These are phyloP conservation scores for Amphiprion percula DNA, from an alignment of 2,113 vertebrate species.

Conservation along the genomic window DNA sequence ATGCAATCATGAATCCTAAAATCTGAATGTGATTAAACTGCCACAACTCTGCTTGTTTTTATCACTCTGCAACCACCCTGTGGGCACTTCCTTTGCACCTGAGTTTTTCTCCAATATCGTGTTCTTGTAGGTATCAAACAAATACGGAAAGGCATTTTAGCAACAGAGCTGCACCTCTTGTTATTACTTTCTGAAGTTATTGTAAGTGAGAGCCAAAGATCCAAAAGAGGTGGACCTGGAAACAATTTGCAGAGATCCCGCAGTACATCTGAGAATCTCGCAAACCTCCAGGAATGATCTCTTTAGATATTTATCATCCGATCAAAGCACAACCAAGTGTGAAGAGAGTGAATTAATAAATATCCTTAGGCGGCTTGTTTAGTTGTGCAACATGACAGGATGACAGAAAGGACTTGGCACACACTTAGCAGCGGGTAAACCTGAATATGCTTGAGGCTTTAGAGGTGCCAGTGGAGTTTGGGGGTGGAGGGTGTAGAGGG, in stretches of 20 bases:
- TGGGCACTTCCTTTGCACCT: not conserved
- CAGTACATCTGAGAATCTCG: constrained; percentile 25
- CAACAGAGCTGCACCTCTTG: not conserved
- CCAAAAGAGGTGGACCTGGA: constrained; percentile 48
- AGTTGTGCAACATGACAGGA: constrained; percentile 31
- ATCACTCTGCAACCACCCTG: not conserved
- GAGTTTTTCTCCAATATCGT: not conserved
- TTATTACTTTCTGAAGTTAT: constrained; percentile 11
- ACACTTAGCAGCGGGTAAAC: constrained; percentile 17
- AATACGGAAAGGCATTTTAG: constrained; percentile 7
- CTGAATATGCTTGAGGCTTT: constrained; percentile 18
- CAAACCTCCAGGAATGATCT: constrained; percentile 30
- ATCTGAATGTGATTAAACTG: too few relatives aligned
- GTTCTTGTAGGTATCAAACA: constrained; percentile 2
- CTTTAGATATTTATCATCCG: constrained; percentile 24
- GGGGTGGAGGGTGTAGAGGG: not conserved
- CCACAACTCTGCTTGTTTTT: not conserved
- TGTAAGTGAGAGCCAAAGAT: constrained; percentile 4
- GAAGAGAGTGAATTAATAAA: constrained; percentile 53
- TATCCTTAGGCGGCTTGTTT: constrained; percentile 48
- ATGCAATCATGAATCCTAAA: too few relatives aligned
- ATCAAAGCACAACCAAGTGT: constrained; percentile 50
- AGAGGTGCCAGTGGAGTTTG: constrained; percentile 45
- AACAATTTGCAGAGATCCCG: constrained; percentile 51
- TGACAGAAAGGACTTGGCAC: constrained; percentile 47